Conservation (phyloP, 2,797 vertebrate genomes). For the Esox lucius region DNA sequence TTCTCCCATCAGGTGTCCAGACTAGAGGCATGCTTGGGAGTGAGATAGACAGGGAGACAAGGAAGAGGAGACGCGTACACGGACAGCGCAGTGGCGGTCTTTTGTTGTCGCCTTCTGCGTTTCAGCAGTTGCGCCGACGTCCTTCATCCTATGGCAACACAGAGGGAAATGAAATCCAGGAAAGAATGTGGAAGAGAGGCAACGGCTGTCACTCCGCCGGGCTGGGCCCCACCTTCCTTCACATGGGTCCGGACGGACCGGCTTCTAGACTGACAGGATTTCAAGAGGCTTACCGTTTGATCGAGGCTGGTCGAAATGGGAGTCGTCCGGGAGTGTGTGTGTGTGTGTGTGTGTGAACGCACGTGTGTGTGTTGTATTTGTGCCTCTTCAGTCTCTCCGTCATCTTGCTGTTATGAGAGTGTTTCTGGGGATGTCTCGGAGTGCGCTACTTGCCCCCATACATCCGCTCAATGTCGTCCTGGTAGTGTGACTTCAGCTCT, state of each 20-base stretch:
- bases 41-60: slow-evolving; percentile 12
- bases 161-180: slow-evolving; percentile 8
- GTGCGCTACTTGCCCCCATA: slow-evolving; percentile 86
- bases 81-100: slow-evolving; percentile 19
- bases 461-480: slow-evolving; percentile 95
- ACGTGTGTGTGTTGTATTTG: slow-evolving; percentile 73
- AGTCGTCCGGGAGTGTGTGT: slow-evolving; percentile 38
- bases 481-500: slow-evolving; percentile 92
- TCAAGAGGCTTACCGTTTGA: slow-evolving; percentile 38
- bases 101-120: slow-evolving; percentile 35
- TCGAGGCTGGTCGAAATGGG: slow-evolving; percentile 48
- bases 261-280: slow-evolving; percentile 29
- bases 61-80: slow-evolving; percentile 7
- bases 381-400: slow-evolving; percentile 96
- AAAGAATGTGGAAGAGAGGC: slow-evolving; percentile 25
- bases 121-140: slow-evolving; percentile 30
- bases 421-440: slow-evolving; percentile 10
- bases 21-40: slow-evolving; percentile 11
- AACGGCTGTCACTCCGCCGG: too few species aligned
- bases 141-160: slow-evolving; percentile 49
- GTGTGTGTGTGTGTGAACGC: too few species aligned
- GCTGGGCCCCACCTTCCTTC: neutral
- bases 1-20: slow-evolving; percentile 32
- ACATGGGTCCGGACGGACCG: slow-evolving; percentile 25
- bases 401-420: neutral